phyloP scores from a whole-genome alignment of 2,888 invertebrate genomes.

The Atethmia centrago region DNA sequence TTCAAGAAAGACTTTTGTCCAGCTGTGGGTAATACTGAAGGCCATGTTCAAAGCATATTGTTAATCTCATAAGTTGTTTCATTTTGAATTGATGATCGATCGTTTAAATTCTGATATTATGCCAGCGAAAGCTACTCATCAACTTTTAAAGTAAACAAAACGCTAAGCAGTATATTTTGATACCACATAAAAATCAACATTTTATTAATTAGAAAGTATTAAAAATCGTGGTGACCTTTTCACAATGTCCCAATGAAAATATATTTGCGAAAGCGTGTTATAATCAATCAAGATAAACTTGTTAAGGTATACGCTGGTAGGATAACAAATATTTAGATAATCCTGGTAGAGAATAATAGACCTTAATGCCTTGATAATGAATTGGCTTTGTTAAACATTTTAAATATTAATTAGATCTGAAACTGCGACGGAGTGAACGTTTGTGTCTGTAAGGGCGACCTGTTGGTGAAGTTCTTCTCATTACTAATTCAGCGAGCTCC shows the following conservation, averaged over 20 bases:
- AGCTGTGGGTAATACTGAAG: too few relatives aligned
- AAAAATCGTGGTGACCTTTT: constrained; percentile 51
- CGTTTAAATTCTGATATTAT: constrained; percentile 5
- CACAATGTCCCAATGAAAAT: constrained; percentile 44
- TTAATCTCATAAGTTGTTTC: too few relatives aligned
- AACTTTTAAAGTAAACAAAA: constrained; percentile 35
- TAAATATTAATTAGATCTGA: constrained; percentile 39
- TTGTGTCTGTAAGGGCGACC: constrained; percentile 6
- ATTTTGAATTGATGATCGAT: neutral
- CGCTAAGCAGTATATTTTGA: constrained; percentile 22
- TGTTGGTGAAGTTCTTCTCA: constrained; percentile 21
- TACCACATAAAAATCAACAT: constrained; percentile 29
- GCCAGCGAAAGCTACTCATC: constrained; percentile 17
- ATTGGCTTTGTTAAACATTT: constrained; percentile 41
- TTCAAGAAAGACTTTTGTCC: too few relatives aligned
- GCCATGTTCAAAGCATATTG: too few relatives aligned
- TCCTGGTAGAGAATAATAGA: constrained; percentile 36
- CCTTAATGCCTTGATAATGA: constrained; percentile 40
- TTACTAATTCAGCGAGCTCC: constrained; percentile 1
- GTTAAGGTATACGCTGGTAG: constrained; percentile 22
- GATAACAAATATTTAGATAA: constrained; percentile 44
- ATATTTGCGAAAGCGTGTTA: constrained; percentile 55
- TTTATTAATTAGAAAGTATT: constrained; percentile 62
- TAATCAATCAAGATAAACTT: constrained; percentile 55
- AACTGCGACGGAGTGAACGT: constrained; percentile 8